Conservation (phyloP, 1,140 invertebrate species). For the Muscidifurax raptorellus region DNA sequence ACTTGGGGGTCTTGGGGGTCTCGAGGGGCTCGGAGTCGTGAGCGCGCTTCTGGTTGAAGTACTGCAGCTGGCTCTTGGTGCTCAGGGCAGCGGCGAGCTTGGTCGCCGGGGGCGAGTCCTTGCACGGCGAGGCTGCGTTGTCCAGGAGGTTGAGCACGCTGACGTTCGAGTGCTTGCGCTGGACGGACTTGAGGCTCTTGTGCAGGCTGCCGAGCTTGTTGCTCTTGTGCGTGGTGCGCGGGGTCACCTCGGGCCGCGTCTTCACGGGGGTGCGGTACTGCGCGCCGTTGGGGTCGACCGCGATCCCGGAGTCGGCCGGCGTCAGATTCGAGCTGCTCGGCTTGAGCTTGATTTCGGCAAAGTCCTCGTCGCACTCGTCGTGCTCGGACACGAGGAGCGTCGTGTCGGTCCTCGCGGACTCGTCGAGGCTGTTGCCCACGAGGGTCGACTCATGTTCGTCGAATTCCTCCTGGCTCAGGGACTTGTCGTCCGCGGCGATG, state of each 20-base stretch:
- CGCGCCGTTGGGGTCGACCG: background rate
- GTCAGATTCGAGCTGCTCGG: background rate
- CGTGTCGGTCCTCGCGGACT: conserved; percentile 50
- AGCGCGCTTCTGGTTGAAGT: conserved; percentile 66
- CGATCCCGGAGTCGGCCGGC: background rate
- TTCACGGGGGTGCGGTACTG: conserved; percentile 47
- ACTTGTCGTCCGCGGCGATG: background rate
- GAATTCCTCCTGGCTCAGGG: background rate
- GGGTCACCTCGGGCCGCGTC: conserved; percentile 19
- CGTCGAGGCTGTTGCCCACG: conserved; percentile 39
- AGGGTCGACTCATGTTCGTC: background rate
- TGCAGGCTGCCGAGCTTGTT: conserved; percentile 22
- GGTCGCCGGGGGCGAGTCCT: conserved; percentile 69
- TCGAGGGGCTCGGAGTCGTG: conserved; percentile 59
- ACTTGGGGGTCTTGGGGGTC: conserved; percentile 9
- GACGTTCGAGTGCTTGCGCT: conserved; percentile 36
- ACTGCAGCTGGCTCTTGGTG: conserved; percentile 42
- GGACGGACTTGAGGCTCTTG: conserved; percentile 38
- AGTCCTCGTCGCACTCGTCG: background rate
- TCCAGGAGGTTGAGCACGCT: conserved; percentile 63
- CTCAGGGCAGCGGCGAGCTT: conserved; percentile 43
- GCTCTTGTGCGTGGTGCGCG: conserved; percentile 39
- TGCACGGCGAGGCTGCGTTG: conserved; percentile 67
- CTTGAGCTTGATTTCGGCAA: background rate
- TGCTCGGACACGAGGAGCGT: conserved; percentile 59